Evolutionary conservation across 2,113 vertebrate genomes (phyloP).

Genomic region (Pterocles burchelli): DNA sequence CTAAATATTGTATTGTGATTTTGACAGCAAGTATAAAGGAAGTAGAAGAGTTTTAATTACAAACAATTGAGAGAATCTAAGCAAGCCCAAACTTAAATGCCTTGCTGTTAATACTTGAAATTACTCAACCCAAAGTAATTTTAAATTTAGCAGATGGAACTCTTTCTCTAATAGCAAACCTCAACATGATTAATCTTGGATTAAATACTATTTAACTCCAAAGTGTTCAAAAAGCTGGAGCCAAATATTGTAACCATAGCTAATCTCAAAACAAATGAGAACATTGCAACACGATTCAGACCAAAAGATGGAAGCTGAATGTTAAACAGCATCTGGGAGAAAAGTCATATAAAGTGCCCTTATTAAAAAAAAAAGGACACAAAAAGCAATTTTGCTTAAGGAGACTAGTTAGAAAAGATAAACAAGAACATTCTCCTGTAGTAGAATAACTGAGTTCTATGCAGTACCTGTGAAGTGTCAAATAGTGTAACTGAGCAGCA

Average conservation of each 20-base stretch:
- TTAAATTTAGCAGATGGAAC: conserved; percentile 18
- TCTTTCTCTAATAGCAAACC: background rate
- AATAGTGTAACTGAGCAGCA: background rate
- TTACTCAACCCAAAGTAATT: background rate
- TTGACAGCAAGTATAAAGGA: background rate
- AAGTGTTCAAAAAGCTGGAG: conserved; percentile 6
- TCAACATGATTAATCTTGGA: background rate
- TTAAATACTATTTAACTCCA: conserved; percentile 6
- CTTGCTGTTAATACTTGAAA: background rate
- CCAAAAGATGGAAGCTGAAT: background rate
- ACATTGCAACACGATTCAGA: background rate
- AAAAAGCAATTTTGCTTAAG: background rate
- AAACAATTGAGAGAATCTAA: background rate
- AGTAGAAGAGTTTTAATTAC: background rate
- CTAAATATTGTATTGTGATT: background rate
- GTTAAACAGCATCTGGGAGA: background rate
- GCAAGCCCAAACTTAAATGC: background rate
- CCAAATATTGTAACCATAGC: conserved; percentile 22
- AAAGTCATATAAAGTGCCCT: background rate
- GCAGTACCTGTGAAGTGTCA: background rate
- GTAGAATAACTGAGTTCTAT: background rate
- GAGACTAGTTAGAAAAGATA: background rate
- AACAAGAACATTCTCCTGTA: background rate
- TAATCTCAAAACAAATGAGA: conserved; percentile 37
- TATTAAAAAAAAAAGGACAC: background rate